These are phyloP conservation scores for Danio choprae DNA, from an alignment of 2,797 vertebrate species.

Conservation along the genomic window DNA sequence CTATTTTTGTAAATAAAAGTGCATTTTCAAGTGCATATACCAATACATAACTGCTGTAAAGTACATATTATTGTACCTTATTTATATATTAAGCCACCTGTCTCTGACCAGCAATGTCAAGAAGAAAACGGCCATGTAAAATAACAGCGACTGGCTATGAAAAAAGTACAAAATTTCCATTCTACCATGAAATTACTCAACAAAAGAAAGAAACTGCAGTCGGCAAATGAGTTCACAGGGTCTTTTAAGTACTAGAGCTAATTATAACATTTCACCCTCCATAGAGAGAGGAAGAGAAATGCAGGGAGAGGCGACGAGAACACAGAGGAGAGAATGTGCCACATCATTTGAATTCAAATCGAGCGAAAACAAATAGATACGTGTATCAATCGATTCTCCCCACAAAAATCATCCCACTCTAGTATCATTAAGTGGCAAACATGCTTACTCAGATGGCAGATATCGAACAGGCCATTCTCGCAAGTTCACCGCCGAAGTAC, in stretches of 20 bases:
- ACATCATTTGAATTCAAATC: slow-evolving; percentile 59
- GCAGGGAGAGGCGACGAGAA: slow-evolving; percentile 7
- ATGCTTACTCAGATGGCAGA: slow-evolving; percentile 39
- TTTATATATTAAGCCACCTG: not conserved
- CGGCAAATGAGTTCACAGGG: not conserved
- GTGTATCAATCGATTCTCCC: slow-evolving; percentile 46
- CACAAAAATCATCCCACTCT: slow-evolving; percentile 24
- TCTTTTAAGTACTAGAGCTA: slow-evolving; percentile 42
- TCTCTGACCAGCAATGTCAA: not conserved
- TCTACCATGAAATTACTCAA: not conserved
- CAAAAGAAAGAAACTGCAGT: not conserved
- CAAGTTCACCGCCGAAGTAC: slow-evolving; percentile 43
- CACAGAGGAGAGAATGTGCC: slow-evolving; percentile 33
- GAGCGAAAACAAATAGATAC: slow-evolving; percentile 46
- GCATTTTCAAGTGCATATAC: too few relatives aligned
- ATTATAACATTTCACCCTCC: slow-evolving; percentile 56
- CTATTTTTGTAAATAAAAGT: not conserved
- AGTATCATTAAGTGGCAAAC: slow-evolving; percentile 42
- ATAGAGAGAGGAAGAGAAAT: slow-evolving; percentile 1
- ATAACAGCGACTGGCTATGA: not conserved
- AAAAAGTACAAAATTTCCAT: not conserved
- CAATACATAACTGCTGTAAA: not conserved
- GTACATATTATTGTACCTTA: not conserved
- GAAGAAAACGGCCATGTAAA: not conserved
- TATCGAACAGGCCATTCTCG: slow-evolving; percentile 44